Base-by-base conservation (phyloP, 2,797 vertebrate genomes). In the Microtus californicus region DNA sequence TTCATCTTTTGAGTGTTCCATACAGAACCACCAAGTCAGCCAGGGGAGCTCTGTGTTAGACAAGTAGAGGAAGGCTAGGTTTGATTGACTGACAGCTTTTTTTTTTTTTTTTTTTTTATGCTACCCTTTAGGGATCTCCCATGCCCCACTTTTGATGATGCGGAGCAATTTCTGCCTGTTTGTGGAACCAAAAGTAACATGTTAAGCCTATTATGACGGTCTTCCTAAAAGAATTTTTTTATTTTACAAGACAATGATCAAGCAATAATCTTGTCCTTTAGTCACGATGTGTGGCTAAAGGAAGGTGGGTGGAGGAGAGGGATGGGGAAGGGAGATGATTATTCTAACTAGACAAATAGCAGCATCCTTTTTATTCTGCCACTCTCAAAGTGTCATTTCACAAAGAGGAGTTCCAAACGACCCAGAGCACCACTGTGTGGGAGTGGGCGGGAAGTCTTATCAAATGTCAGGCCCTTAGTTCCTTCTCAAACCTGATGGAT, bases 141-240 rank as follows among this genome's bases (percentile, higher is more conserved):
- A 13, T 89, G 73, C 40, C 59, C 91, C 12, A 25, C 90, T 74
- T 90, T 82, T 90, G 91, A 91, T 80, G 29, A 61, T 76, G 31
- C 25, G 14, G 61, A 95, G 48, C 95, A 71, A 90, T 94, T 96
- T 96, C 85, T 92, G 29, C 71, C 25, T 92, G 56, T 93, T 93
- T 83, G 77, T 92, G 61, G 54, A 97, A 96, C 85, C 87, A 77
- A 92, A 85, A 25, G 40, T 90, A 67, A 73, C 81, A 43, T 59
- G 81, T 90, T 90, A 73, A 93, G 56, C 61, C 48, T 76, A n/a
- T 89, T 94, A 65, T 95, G 67, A 81, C 69, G 54, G 12, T 90
- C n/a, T 90, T 87, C 40, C 74, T 89, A 54, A 86, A 95, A 90
- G 15, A 87, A 29, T 34, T 23, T 48, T 67, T 95, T 82, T 17